Conservation (phyloP, 1,140 invertebrate genomes). For the Nebria ingens region DNA sequence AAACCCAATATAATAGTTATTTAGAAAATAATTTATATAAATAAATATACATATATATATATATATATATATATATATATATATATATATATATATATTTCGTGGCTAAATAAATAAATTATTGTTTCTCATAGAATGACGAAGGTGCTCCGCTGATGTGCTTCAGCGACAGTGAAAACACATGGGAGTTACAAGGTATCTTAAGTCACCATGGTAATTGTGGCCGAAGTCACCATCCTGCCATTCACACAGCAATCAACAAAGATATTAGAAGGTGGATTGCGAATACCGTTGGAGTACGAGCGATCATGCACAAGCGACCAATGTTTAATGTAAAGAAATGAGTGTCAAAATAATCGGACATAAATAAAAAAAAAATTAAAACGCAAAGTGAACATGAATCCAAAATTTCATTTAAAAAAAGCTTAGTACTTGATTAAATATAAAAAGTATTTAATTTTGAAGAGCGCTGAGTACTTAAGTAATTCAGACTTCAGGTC, state of each 20-base stretch:
- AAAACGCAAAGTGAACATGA: too few relatives aligned
- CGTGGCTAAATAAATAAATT: constrained; percentile 16
- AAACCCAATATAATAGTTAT: constrained; percentile 9
- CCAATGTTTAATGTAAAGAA: constrained; percentile 5
- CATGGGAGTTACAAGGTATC: constrained; percentile 50
- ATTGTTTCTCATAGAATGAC: constrained; percentile 45
- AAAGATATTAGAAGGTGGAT: constrained; percentile 29
- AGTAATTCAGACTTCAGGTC: too few relatives aligned
- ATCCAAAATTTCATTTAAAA: too few relatives aligned
- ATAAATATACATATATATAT: too few relatives aligned
- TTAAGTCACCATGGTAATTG: constrained; percentile 49
- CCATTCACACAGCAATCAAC: constrained; percentile 40
- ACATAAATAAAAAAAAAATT: too few relatives aligned
- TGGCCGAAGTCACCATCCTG: constrained; percentile 43
- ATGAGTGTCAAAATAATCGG: too few relatives aligned
- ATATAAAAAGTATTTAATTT: too few relatives aligned
- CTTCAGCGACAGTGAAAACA: constrained; percentile 37
- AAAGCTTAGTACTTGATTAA: too few relatives aligned
- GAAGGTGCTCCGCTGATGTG: constrained; percentile 55
- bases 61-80: too few relatives aligned
- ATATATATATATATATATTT: too few relatives aligned
- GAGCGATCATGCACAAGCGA: background rate
- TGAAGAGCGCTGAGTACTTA: too few relatives aligned
- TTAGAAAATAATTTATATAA: too few relatives aligned
- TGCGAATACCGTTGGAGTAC: constrained; percentile 28